phyloP scores from a whole-genome alignment of 2,797 vertebrate species.

The Tadarida brasiliensis region DNA sequence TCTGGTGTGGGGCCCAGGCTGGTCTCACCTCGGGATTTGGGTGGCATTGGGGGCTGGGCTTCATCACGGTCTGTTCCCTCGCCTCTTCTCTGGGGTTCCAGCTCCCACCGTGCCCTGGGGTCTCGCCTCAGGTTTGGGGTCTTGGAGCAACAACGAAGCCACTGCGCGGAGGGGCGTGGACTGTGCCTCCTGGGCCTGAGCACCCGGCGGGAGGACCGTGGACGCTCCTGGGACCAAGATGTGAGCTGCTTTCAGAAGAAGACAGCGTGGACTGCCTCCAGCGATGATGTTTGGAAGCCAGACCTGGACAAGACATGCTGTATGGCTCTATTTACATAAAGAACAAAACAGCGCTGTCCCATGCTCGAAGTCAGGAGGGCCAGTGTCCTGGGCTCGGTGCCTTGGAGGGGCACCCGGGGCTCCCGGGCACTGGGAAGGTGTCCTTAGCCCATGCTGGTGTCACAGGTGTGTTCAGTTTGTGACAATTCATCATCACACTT shows the following conservation, averaged over 20 bases:
- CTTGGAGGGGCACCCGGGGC: background rate
- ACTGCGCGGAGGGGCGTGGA: background rate
- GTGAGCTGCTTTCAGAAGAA: background rate
- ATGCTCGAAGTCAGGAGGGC: background rate
- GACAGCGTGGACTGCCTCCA: background rate
- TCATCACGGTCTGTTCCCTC: fast-evolving
- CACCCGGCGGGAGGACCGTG: fast-evolving
- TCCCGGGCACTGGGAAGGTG: too few species aligned
- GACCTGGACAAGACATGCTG: fast-evolving
- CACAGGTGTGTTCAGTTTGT: background rate
- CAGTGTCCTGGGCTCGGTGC: background rate
- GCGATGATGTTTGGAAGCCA: background rate
- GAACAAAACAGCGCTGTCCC: background rate
- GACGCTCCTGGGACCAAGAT: background rate
- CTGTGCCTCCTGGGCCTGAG: background rate
- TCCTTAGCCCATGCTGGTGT: background rate
- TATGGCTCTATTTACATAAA: background rate
- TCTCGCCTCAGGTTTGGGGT: background rate
- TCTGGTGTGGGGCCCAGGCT: background rate
- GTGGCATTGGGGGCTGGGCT: fast-evolving
- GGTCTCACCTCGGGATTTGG: background rate
- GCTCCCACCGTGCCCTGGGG: background rate
- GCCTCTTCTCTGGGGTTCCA: background rate
- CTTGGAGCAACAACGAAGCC: background rate
- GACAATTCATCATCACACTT: background rate